These are phyloP conservation scores for Noctua fimbriata DNA, from an alignment of 2,888 invertebrate genomes.

Conservation along the genomic window DNA sequence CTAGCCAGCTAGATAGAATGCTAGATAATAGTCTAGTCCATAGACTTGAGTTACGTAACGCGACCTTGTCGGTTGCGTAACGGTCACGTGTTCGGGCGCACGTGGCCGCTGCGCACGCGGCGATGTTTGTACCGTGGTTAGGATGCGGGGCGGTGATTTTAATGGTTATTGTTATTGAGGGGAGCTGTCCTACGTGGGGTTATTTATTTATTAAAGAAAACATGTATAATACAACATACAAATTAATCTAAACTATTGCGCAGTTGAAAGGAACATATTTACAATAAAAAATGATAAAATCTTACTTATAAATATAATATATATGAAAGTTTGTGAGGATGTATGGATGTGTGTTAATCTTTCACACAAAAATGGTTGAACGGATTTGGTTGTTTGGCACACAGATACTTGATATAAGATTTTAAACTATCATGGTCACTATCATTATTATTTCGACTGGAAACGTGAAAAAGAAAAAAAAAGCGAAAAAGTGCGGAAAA, in stretches of 20 bases:
- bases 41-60: slow-evolving; percentile 73
- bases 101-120: slow-evolving; percentile 71
- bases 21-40: slow-evolving; percentile 59
- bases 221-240: neutral
- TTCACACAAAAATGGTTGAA: too few species aligned
- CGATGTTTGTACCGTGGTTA: slow-evolving; percentile 55
- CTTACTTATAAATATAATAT: too few species aligned
- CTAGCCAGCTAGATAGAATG: slow-evolving; percentile 24
- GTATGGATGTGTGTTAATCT: too few species aligned
- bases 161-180: slow-evolving; percentile 14
- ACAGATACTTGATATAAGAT: too few species aligned
- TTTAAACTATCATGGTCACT: too few species aligned
- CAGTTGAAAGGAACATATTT: neutral
- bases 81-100: slow-evolving; percentile 69
- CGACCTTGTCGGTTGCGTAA: slow-evolving; percentile 76
- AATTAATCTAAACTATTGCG: neutral
- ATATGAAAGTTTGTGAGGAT: too few species aligned
- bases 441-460: too few species aligned
- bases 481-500: too few species aligned
- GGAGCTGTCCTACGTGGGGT: neutral
- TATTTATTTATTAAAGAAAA: neutral
- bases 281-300: neutral
- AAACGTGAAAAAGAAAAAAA: too few species aligned
- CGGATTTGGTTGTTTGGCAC: too few species aligned
- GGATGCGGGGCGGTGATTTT: slow-evolving; percentile 41